Percentiles rank a stretch among this genome's conserved stretches.
phyloP scores from a whole-genome alignment of 2,888 invertebrate genomes.

The Theodoxus fluviatilis region DNA sequence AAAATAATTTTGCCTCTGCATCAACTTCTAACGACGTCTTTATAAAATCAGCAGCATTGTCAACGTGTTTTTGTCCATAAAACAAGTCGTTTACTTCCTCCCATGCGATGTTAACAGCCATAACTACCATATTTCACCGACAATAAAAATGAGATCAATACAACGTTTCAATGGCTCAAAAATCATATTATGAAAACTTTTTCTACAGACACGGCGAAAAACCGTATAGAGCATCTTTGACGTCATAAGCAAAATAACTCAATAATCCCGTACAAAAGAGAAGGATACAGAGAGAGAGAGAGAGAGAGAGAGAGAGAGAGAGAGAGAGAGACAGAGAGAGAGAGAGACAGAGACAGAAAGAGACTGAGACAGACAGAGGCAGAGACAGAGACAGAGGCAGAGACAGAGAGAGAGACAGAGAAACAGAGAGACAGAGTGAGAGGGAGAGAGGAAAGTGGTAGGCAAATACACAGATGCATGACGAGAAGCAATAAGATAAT shows the following conservation, averaged over 20 bases:
- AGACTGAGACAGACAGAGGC: background rate
- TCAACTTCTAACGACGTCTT: no score
- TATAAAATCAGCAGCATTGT: no score
- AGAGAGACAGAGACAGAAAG: conserved; percentile 3
- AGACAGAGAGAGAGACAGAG: conserved; percentile 11
- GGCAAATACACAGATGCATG: conserved; percentile 21
- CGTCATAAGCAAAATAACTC: background rate
- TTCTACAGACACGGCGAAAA: no score
- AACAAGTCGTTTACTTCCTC: no score
- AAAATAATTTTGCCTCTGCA: no score
- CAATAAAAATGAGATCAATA: no score
- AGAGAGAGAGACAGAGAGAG: conserved; percentile 27
- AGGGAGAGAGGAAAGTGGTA: conserved; percentile 24
- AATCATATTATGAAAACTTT: no score
- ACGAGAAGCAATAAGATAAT: conserved; percentile 6
- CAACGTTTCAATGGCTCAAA: no score
- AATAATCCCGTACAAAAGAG: background rate
- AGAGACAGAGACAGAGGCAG: background rate
- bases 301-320: conserved; percentile 24
- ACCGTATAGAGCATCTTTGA: no score
- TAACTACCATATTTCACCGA: no score
- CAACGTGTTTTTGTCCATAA: no score
- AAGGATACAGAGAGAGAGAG: background rate
- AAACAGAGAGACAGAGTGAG: background rate
- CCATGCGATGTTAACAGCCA: no score